phyloP scores from a whole-genome alignment of 2,113 vertebrate species.

The Corythaeola cristata region DNA sequence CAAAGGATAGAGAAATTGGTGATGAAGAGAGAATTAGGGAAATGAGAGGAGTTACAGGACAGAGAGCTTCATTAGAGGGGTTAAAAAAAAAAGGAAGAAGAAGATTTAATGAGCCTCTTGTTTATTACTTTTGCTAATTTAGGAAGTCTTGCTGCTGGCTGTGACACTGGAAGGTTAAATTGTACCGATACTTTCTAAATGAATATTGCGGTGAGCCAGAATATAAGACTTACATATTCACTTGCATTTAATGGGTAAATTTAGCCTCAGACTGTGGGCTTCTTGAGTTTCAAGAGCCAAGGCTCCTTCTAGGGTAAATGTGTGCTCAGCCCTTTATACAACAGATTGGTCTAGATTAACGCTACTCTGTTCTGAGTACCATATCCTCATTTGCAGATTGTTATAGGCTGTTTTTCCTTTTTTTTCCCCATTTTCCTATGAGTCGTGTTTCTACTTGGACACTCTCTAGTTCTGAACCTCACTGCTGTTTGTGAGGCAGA shows the following conservation, averaged over 20 bases:
- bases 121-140: constrained; percentile 65
- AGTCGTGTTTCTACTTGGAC: background rate
- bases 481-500: background rate
- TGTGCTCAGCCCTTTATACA: background rate
- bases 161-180: constrained; percentile 49
- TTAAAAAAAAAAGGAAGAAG: background rate
- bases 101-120: constrained; percentile 52
- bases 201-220: background rate
- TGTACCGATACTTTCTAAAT: constrained; percentile 12
- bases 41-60: constrained; percentile 27
- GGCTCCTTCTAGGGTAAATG: background rate
- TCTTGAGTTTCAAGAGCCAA: background rate
- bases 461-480: background rate
- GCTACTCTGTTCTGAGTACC: background rate
- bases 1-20: constrained; percentile 37
- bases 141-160: constrained; percentile 43
- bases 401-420: background rate
- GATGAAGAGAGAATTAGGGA: constrained; percentile 51
- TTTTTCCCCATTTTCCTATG: background rate
- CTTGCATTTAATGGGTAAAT: background rate
- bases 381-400: background rate
- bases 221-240: background rate
- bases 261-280: background rate
- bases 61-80: constrained; percentile 31
- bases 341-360: background rate